Percentiles rank a stretch among this genome's conserved stretches.
Conservation (phyloP, 2,113 vertebrate species). For the Dendrocopos noguchii region DNA sequence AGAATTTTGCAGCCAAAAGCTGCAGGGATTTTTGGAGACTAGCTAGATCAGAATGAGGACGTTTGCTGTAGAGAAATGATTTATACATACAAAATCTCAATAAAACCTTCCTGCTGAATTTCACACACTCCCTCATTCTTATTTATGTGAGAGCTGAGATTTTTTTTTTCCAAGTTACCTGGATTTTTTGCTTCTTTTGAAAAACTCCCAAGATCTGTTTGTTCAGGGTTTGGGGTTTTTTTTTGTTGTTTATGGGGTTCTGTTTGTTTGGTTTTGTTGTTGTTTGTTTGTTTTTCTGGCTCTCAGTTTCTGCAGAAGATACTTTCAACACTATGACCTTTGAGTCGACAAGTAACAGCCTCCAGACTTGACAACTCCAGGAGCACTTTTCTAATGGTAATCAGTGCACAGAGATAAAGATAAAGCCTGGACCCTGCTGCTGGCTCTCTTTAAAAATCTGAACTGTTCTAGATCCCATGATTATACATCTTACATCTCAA, state of each 20-base stretch:
- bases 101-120: not conserved
- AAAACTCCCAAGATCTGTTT: not conserved
- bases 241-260: too few relatives aligned
- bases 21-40: not conserved
- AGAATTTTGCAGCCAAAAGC: fast-evolving
- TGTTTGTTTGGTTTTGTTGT: not conserved
- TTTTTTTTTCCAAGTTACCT: not conserved
- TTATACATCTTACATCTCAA: not conserved
- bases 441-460: not conserved
- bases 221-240: not conserved
- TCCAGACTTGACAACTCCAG: not conserved
- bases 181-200: not conserved
- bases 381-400: not conserved
- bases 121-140: not conserved
- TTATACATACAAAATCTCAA: not conserved
- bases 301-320: not conserved
- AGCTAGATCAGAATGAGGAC: not conserved
- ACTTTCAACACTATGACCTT: not conserved
- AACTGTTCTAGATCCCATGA: not conserved
- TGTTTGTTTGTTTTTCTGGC: not conserved
- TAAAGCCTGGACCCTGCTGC: not conserved
- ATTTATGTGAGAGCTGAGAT: not conserved
- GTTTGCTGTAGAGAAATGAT: not conserved
- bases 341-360: not conserved
- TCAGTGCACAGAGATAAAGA: not conserved